Percentiles rank a stretch among this genome's conserved stretches.
These are phyloP conservation scores for Odocoileus virginianus DNA, from an alignment of 2,113 vertebrate species.

Conservation along the genomic window DNA sequence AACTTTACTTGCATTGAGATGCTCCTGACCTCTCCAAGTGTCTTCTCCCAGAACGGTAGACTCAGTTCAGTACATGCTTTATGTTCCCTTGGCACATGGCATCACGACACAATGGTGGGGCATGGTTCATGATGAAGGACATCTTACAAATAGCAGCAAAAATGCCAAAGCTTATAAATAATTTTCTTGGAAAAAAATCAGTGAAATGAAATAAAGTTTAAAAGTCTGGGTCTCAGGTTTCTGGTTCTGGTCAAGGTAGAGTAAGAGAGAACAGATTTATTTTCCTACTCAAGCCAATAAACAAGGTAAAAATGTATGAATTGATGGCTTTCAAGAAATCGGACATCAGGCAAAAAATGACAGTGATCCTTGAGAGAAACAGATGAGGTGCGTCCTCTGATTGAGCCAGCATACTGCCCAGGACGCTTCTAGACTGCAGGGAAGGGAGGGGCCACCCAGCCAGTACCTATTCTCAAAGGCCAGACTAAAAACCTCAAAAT, in stretches of 20 bases:
- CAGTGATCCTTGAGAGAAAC: background rate
- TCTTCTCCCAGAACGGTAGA: background rate
- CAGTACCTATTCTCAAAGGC: background rate
- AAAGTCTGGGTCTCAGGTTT: background rate
- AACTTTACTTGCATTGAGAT: background rate
- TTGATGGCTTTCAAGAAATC: background rate
- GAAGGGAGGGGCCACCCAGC: background rate
- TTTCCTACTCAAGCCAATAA: background rate
- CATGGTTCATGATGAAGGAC: background rate
- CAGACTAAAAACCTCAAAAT: background rate
- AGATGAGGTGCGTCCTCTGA: background rate
- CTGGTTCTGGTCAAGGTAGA: background rate
- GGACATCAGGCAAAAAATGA: background rate
- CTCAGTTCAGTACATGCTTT: background rate
- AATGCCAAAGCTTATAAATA: background rate
- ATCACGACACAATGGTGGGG: background rate
- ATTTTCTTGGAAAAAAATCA: background rate
- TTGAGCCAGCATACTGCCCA: accelerated
- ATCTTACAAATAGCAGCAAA: background rate
- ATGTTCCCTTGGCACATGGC: background rate
- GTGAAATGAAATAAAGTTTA: background rate
- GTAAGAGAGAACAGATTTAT: background rate
- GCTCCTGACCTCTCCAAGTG: background rate
- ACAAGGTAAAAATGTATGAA: background rate
- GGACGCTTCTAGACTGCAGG: background rate